Conservation (phyloP, 2,888 invertebrate species). For the Dryobota labecula region DNA sequence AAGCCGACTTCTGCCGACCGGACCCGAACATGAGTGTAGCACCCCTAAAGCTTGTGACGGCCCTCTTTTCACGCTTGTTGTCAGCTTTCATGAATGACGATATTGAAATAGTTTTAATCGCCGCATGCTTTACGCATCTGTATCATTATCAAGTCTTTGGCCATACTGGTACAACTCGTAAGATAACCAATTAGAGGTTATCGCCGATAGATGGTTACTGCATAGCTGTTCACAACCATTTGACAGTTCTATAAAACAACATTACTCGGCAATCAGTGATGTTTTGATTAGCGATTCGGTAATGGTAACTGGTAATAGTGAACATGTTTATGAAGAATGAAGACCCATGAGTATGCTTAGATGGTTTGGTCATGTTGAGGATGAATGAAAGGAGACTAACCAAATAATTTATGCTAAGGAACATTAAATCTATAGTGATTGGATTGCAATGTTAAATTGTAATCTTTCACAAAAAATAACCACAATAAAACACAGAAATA, state of each 20-base stretch:
- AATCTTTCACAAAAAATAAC: neutral
- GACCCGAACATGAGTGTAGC: too few relatives aligned
- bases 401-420: neutral
- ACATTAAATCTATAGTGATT: neutral
- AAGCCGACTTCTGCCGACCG: too few relatives aligned
- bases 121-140: too few relatives aligned
- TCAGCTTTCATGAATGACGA: too few relatives aligned
- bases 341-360: too few relatives aligned
- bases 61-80: too few relatives aligned
- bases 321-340: neutral
- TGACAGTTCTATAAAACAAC: too few relatives aligned
- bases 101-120: too few relatives aligned
- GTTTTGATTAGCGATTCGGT: neutral
- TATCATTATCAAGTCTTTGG: neutral
- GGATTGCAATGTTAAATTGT: neutral
- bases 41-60: too few relatives aligned
- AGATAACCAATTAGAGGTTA: neutral
- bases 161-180: neutral
- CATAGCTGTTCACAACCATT: too few relatives aligned
- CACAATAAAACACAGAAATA: constrained; percentile 74
- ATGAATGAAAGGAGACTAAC: too few relatives aligned
- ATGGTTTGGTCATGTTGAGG: too few relatives aligned
- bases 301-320: neutral
- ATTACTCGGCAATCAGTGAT: neutral
- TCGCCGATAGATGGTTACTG: neutral